Conservation (phyloP, 2,113 vertebrate genomes). For the Oxyruncus cristatus region DNA sequence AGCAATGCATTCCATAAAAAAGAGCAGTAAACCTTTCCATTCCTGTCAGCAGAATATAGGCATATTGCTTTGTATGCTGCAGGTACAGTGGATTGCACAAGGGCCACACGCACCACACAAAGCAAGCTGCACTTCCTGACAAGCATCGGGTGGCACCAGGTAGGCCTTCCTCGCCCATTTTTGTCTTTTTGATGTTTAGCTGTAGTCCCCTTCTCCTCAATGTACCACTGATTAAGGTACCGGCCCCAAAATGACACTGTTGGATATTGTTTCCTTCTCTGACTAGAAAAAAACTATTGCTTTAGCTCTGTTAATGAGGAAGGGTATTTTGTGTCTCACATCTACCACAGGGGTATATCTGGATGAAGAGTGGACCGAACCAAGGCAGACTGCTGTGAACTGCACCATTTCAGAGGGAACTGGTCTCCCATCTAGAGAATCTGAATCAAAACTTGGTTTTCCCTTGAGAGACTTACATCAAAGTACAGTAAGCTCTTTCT, state of each 20-base stretch:
- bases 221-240: neutral
- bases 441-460: neutral
- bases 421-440: neutral
- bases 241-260: neutral
- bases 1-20: neutral
- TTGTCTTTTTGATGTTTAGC: neutral
- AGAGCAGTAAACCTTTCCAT: neutral
- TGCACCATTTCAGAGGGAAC: neutral
- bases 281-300: neutral
- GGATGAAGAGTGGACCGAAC: neutral
- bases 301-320: neutral
- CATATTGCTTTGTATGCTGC: neutral
- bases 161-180: neutral
- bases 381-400: neutral
- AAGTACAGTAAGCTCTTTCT: neutral
- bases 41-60: neutral
- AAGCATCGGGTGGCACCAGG: neutral
- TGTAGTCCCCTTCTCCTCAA: neutral
- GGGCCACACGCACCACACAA: neutral
- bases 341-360: neutral
- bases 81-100: fast-evolving
- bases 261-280: neutral
- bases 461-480: neutral
- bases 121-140: neutral
- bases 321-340: neutral